Base-by-base conservation (phyloP, 2,888 invertebrate genomes). In the Fragum whitleyi region DNA sequence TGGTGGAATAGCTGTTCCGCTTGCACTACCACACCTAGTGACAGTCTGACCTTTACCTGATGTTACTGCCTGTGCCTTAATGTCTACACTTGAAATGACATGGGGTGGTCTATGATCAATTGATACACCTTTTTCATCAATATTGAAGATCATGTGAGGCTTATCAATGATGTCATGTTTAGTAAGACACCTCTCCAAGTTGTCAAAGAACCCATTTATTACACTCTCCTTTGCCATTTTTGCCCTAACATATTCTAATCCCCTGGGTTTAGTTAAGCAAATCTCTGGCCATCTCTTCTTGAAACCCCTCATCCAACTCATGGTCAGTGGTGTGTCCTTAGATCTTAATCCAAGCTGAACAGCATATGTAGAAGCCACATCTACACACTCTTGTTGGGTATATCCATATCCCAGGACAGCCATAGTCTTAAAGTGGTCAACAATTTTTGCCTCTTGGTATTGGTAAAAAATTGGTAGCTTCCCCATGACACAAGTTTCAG, bases 241-340 rank as follows among this genome's bases (percentile, higher is more conserved):
- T 5, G 79, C 75, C 19, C 77, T 53, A 11, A 81, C 77, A 62
- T 67, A 71, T 0, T 61, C n/a, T n/a, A n/a, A n/a, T n/a, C n/a
- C n/a, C n/a, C n/a, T n/a, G n/a, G n/a, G n/a, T n/a, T n/a, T n/a
- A n/a, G n/a, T 19, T 9, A 78, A 65, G 6, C 28, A 28, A 61
- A 81, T 36, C 53, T 81, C 74, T 47, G 81, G 77, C 81, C 73
- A 81, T 9, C 74, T 21, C n/a, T 32, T 39, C 14, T 71, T 19
- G 51, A 81, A 72, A 0, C 78, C 71, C 16, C 29, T 39, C 53
- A 81, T 61, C 77, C 81, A 81, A 11, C 51, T 75, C 14, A 81
- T 62, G 5, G 74, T 42, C 14, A 78, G 26, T 7, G 77, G 67
- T 28, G 68, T 47, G n/a, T 68, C 61, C 32, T 74, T 65, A 9